These are phyloP conservation scores for Meteorus colon DNA, from an alignment of 2,888 invertebrate genomes.

Conservation along the genomic window DNA sequence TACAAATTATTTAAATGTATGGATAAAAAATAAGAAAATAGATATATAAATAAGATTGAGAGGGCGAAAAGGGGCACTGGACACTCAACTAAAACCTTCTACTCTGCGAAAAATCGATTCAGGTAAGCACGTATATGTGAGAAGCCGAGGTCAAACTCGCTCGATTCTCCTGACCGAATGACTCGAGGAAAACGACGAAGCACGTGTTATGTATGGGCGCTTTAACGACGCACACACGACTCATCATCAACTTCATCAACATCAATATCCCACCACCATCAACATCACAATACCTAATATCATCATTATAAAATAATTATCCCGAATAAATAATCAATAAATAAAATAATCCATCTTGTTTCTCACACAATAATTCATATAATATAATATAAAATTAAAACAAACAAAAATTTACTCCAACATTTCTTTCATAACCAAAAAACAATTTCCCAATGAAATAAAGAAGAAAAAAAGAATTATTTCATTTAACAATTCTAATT, in stretches of 20 bases:
- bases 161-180: conserved; percentile 45
- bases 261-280: conserved; percentile 1
- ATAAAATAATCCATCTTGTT: too few species aligned
- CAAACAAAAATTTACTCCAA: too few species aligned
- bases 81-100: conserved; percentile 25
- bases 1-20: background rate
- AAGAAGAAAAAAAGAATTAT: too few species aligned
- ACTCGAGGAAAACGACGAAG: conserved; percentile 42
- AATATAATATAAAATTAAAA: too few species aligned
- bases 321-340: too few species aligned
- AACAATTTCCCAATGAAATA: too few species aligned
- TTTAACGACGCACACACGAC: conserved; percentile 27
- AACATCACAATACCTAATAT: background rate
- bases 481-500: too few species aligned
- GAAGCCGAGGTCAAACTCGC: conserved; percentile 42
- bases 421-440: too few species aligned
- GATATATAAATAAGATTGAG: background rate
- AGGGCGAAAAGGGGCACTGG: background rate
- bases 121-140: conserved; percentile 29
- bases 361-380: too few species aligned
- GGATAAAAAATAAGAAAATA: background rate
- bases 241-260: conserved; percentile 32
- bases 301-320: too few species aligned
- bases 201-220: conserved; percentile 37
- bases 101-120: conserved; percentile 37